Evolutionary conservation across 1,140 invertebrate species (phyloP), one percentile per base, ranked within the genome.

Genomic region (Choristoneura fumiferana): DNA sequence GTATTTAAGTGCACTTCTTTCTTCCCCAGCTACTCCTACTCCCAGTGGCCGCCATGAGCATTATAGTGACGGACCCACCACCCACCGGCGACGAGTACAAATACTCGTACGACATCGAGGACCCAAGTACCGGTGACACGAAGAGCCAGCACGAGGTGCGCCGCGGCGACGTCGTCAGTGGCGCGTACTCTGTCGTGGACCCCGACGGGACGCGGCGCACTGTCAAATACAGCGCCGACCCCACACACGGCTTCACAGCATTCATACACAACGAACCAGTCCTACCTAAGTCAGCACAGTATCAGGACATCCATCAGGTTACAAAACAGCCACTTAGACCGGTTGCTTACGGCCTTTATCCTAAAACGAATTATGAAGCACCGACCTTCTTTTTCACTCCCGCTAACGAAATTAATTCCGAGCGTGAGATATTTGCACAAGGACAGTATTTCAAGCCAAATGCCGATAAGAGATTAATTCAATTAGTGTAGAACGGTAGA

Each of bases 181-280:
- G 92, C 22, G 81, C 86, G 9, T 93, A 93, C 66, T 90, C 90
- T 29, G 76, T 93, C 2, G 69, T 92, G 18, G 92, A 93, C 62
- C 90, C 92, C 9, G 92, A 95, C 73, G 94, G 94, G 8, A 93
- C 91, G 34, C 86, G 91, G 49, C 91, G 94, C 29, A 92, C 92
- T 33, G 94, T 95, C 4, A 91, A 94, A 34, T 95, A 95, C 81
- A 93, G 92, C 1, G 93, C 94, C 6, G 94, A 94, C 65, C 87
- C 92, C 0, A 89, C 93, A 69, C 91, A 90, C 57, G 94, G 94
- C 13, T 94, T 94, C 79, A 92, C 94, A 81, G 94, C 94, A 0
- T 84, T 93, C 14, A 91, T 95, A 1, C 80, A 81, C 4, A 90
- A 86, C 60, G 90, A 91, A 43, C 79, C 76, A 4, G 14, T 39